Conservation (phyloP, 1,140 invertebrate genomes). For the Zaprionus lachaisei region DNA sequence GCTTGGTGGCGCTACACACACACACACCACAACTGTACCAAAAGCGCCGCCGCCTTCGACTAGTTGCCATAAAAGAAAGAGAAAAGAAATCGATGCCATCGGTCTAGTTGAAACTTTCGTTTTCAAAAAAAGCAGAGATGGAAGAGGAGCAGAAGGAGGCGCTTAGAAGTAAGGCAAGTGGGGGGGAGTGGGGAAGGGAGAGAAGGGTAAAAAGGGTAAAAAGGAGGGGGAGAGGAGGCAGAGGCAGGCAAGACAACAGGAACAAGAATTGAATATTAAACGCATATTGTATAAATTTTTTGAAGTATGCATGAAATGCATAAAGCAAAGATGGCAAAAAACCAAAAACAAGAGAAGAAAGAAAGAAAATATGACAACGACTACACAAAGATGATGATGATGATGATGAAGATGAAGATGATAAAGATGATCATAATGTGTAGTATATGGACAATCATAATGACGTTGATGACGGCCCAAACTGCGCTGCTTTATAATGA, state of each 20-base stretch:
- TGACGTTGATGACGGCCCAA: slow-evolving; percentile 62
- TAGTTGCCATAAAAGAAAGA: slow-evolving; percentile 10
- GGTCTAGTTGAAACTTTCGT: slow-evolving; percentile 32
- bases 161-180: neutral
- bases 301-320: slow-evolving; percentile 70
- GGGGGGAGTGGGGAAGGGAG: neutral
- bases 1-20: neutral
- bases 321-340: slow-evolving; percentile 68
- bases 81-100: no score
- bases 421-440: slow-evolving; percentile 39
- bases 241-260: slow-evolving; percentile 24
- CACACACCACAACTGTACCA: slow-evolving; percentile 1
- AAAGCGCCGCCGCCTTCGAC: slow-evolving; percentile 1
- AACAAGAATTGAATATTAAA: slow-evolving; percentile 79
- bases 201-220: neutral
- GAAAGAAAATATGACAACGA: slow-evolving; percentile 61
- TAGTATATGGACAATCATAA: slow-evolving; percentile 14
- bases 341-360: slow-evolving; percentile 14
- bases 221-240: neutral
- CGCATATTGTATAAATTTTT: slow-evolving; percentile 70
- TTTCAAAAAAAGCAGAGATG: slow-evolving; percentile 14
- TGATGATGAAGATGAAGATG: slow-evolving; percentile 22
- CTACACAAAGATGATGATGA: slow-evolving; percentile 31
- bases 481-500: slow-evolving; percentile 69
- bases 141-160: neutral